Base-by-base conservation (phyloP, 1,140 invertebrate genomes). In the Colletes latitarsis region DNA sequence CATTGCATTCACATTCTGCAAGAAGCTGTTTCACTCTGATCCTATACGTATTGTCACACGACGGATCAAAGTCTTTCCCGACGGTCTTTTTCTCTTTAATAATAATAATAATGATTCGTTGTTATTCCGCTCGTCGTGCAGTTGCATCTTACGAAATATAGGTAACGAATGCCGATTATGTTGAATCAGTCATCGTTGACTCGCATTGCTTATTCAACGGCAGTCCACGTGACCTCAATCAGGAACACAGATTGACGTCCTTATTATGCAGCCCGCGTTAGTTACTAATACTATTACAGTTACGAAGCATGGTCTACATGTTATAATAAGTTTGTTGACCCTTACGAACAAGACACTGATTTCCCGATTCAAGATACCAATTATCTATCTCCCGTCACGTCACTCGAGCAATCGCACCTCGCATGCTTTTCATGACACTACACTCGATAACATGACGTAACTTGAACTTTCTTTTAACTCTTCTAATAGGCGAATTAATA, bases 241-340 rank as follows among this genome's bases (percentile, higher is more conserved):
- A 78, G 52, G 46, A 64, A 46, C 60, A 46, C 73, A 78, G 77
- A 78, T 78, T 64, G 60, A 64, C 77, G 60, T 64, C 49, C 49
- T 78, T 78, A 78, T 73, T 78, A 78, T 73, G 68, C 69, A 73
- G 67, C 60, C 52, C 39, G 69, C 69, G 77, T 78, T 73, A 52
- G 69, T 64, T 64, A n/a, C n/a, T n/a, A 58, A 63, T 67, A 73
- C 68, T 78, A 60, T 78, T 73, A 78, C 41, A 15, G 69, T 78
- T 78, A 64, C 64, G 69, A 78, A 57, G 69, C 15, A 78, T 46
- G n/a, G 49, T 71, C 58, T 49, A 64, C 49, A 53, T 46, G 77
- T 19, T 15, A 64, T 55, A 57, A 78, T 73, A 52, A 78, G 77
- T 78, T 78, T 73, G 69, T 78, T 73, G 77, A 78, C 77, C 69